These are phyloP conservation scores for Apostichopus japonicus DNA, from an alignment of 35 echinoderm and acorn worm genomes.

Conservation along the genomic window DNA sequence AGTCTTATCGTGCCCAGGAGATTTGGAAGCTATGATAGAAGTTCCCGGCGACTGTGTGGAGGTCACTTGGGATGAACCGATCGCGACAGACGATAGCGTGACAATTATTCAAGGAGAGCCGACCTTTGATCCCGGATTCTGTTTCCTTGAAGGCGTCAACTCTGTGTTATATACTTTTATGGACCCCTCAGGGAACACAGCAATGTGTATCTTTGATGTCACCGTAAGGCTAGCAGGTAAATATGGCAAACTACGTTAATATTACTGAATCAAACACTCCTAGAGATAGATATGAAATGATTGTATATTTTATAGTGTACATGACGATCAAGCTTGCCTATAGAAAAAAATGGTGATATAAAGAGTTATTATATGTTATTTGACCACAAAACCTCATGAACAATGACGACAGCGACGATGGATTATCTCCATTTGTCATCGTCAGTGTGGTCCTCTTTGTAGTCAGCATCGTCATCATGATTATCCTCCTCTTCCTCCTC, in stretches of 20 bases:
- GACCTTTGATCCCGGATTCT: slow-evolving; percentile 18
- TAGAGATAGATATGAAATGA: no score
- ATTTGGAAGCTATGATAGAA: background rate
- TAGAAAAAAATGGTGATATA: no score
- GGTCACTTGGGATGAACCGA: slow-evolving; percentile 32
- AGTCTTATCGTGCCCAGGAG: slow-evolving; percentile 2
- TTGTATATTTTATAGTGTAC: no score
- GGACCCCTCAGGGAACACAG: slow-evolving; percentile 37
- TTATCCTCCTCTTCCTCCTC: no score
- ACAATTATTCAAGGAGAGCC: background rate
- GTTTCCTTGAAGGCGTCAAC: slow-evolving; percentile 12
- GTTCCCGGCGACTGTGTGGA: background rate
- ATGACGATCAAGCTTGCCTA: no score
- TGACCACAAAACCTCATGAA: no score
- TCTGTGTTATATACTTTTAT: slow-evolving; percentile 31
- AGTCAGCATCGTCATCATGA: no score
- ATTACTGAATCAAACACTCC: no score
- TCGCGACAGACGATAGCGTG: slow-evolving; percentile 51
- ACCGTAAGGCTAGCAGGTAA: slow-evolving; percentile 43
- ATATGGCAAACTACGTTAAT: background rate
- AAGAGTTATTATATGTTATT: no score
- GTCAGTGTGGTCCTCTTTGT: no score
- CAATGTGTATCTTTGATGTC: slow-evolving; percentile 45
- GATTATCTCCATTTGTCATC: no score
- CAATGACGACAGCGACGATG: no score